These are phyloP conservation scores for Cynaeus angustus DNA, from an alignment of 2,888 invertebrate species.

Conservation along the genomic window DNA sequence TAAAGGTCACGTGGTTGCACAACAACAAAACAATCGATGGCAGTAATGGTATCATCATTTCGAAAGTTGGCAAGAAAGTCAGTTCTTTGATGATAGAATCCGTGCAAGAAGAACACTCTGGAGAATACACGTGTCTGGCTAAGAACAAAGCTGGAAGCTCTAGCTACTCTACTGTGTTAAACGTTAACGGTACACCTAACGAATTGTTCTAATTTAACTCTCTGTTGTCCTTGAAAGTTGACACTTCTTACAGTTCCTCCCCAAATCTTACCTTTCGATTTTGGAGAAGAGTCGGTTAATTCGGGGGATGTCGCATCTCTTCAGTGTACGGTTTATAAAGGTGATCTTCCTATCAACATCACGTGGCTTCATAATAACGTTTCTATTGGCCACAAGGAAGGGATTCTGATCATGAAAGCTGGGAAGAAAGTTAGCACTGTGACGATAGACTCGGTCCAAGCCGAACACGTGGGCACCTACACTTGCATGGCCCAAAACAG, in stretches of 20 bases:
- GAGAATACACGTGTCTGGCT: slow-evolving; percentile 76
- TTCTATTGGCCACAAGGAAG: slow-evolving; percentile 67
- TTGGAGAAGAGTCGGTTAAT: slow-evolving; percentile 75
- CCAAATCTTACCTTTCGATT: slow-evolving; percentile 75
- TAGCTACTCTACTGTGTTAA: slow-evolving; percentile 78
- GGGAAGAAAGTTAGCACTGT: slow-evolving; percentile 75
- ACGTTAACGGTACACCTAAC: slow-evolving; percentile 77
- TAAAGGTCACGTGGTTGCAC: slow-evolving; percentile 83
- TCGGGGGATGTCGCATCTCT: slow-evolving; percentile 82
- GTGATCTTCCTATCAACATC: slow-evolving; percentile 80
- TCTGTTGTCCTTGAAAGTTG: background rate
- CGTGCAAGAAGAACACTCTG: slow-evolving; percentile 74
- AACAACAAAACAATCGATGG: slow-evolving; percentile 71
- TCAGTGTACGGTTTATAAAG: slow-evolving; percentile 81
- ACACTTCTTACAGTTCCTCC: slow-evolving; percentile 68
- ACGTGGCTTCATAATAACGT: slow-evolving; percentile 76
- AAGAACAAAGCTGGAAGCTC: slow-evolving; percentile 77
- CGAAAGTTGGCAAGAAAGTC: slow-evolving; percentile 76
- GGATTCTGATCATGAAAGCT: slow-evolving; percentile 69
- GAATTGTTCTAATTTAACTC: background rate
- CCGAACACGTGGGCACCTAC: slow-evolving; percentile 82
- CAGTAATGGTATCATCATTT: slow-evolving; percentile 73
- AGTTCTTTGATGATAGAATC: slow-evolving; percentile 77
- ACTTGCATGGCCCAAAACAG: slow-evolving; percentile 80
- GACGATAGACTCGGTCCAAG: slow-evolving; percentile 77